Conservation (phyloP, 37 sponge, comb jelly and placozoan genomes). For the Chondrosia reniformis region DNA sequence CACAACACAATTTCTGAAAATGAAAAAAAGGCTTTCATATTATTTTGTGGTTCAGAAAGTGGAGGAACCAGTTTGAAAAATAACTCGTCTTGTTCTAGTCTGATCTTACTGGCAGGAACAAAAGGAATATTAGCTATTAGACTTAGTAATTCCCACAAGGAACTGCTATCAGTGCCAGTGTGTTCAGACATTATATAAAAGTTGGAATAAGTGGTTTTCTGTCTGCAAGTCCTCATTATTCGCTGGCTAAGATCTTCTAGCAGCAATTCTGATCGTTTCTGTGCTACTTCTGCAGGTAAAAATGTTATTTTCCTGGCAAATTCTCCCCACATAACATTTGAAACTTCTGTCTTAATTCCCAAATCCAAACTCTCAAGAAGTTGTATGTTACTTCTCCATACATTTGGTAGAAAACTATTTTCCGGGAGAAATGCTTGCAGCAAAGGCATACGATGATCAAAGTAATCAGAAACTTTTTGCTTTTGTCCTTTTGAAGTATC, state of each 20-base stretch:
- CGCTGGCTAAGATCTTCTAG: neutral
- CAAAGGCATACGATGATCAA: constrained; percentile 29
- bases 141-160: neutral
- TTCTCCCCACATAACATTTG: neutral
- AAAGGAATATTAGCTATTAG: neutral
- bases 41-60: too few species aligned
- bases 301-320: neutral
- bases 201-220: too few species aligned
- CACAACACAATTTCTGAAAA: too few species aligned
- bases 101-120: too few species aligned
- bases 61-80: too few species aligned
- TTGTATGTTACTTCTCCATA: too few species aligned
- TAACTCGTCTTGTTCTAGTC: too few species aligned
- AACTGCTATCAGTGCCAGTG: neutral
- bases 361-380: neutral
- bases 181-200: neutral
- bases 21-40: too few species aligned
- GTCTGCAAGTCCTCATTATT: neutral
- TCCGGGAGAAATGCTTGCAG: constrained; percentile 13
- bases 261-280: neutral
- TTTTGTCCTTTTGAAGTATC: neutral
- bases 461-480: constrained; percentile 24
- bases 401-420: neutral
- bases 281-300: neutral
- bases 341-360: neutral